Base-by-base conservation (phyloP, 2,113 vertebrate genomes). In the Gymnocephalus cernua region DNA sequence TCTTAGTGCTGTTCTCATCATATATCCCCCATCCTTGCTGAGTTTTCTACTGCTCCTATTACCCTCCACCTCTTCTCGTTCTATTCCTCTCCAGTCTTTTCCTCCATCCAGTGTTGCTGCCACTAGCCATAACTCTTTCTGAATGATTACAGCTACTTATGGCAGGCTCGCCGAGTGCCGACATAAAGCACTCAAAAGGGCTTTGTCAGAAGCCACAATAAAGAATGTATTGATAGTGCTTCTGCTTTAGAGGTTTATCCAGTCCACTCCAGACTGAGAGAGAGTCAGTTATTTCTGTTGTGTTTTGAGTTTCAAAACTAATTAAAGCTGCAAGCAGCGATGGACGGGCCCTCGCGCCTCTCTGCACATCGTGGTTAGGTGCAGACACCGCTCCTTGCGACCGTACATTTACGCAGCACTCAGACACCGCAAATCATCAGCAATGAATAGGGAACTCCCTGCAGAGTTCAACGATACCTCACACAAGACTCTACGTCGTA, bases 101-200 rank as follows among this genome's bases (percentile, higher is more conserved):
- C 32, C 56, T 35, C 68, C n/a, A 19, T 59, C 35, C 72, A 78
- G 53, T 10, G 6, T 18, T 78, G 59, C 73, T 71, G 78, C 53
- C 58, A 77, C 67, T 29, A 74, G 69, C 84, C 65, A 84, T 92
- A 87, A 87, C 69, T 92, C 85, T 90, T 84, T 83, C 80, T 89
- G 81, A 92, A 80, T 90, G 81, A 89, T 88, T 86, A 88, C 41
- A 59, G 79, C 83, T 89, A 86, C 89, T 92, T 84, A 92, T 79
- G 83, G 88, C 76, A 65, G 69, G 61, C 80, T 84, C 15, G 44
- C 79, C 21, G 41, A 74, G 82, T 77, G 83, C 56, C 44, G 78
- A 88, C 88, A 77, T 86, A 87, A 84, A 90, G 75, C 86, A 86
- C 75, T 88, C 73, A 38, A 77, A 85, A 67, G 64, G 86, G 63